Evolutionary conservation across 2,113 vertebrate genomes (phyloP), one percentile per base, ranked within the genome.

Genomic region (Sus scrofa): DNA sequence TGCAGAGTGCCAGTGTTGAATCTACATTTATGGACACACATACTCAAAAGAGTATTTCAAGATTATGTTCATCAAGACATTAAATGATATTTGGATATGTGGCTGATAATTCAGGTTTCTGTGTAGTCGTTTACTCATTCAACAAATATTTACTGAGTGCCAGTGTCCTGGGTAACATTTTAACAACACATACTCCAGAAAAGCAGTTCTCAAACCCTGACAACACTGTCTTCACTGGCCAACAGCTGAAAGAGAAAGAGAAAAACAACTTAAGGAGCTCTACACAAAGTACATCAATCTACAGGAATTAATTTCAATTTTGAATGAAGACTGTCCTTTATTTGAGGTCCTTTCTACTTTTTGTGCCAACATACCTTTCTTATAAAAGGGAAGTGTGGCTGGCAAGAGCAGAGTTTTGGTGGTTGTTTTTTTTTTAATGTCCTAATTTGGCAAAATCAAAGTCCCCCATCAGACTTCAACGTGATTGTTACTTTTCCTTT

Each of bases 361-460:
- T 32, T 56, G 11, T 77, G 27, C 58, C 79, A 70, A 77, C 77
- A 67, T 9, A 44, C 2, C 27, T 19, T 54, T 32, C 84, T 73
- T 15, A 8, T 85, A 94, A 77, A 77, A 82, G 1, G 1, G 32
- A 74, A 39, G 10, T 13, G 10, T 52, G 44, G 26, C 44, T 52
- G 44, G 26, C 44, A 58, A 30, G 0, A 14, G 32, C 20, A 79
- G 50, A 77, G 44, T 56, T 56, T 56, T 13, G 32, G 54, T 13
- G 15, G 15, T 30, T 2, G 3, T 71, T 34, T 18, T 50, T 71
- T 83, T 90, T 82, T 78, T 32, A 30, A 44, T 68, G 12, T 39
- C 82, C 60, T 81, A 22, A 81, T 65, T 75, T 77, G 13, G 44
- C 67, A 91, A 88, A 93, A 93, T 68, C 71, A 67, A 67, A 96